phyloP scores from a whole-genome alignment of 2,113 vertebrate genomes.

The Strix aluco region DNA sequence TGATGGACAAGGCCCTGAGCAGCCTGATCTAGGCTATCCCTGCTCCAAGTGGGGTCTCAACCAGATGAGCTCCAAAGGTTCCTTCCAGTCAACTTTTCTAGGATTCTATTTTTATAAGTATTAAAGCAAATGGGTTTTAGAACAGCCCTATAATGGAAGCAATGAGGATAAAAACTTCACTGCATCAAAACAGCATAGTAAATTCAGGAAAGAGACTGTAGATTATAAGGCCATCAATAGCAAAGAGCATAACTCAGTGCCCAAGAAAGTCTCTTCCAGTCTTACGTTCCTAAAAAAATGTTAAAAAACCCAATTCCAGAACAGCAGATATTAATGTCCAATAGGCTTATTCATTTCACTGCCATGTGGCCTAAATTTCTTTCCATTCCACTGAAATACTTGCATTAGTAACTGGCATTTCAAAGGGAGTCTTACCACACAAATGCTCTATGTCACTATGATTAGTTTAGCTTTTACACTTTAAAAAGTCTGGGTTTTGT shows the following conservation, averaged over 20 bases:
- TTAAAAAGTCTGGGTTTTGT: not conserved
- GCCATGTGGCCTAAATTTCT: not conserved
- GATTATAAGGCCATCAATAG: not conserved
- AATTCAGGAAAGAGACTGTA: not conserved
- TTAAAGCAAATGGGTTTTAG: accelerated
- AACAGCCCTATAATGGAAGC: not conserved
- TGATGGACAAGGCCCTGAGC: not conserved
- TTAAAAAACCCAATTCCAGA: not conserved
- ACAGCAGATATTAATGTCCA: not conserved
- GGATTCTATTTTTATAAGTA: not conserved
- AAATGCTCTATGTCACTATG: not conserved
- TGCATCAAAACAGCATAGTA: not conserved
- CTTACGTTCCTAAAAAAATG: not conserved
- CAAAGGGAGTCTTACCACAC: not conserved
- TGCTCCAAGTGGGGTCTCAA: not conserved
- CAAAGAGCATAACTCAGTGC: not conserved
- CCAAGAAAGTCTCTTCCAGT: not conserved
- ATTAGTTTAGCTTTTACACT: not conserved
- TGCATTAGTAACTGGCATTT: slow-evolving; percentile 6
- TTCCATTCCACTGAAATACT: not conserved
- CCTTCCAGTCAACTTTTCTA: not conserved
- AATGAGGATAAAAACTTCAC: not conserved
- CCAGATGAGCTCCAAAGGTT: not conserved
- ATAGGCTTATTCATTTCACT: not conserved
- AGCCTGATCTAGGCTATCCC: not conserved